Evolutionary conservation across 2,888 invertebrate genomes (phyloP), one percentile per base, ranked within the genome.

Genomic region (Temnothorax rugatulus): DNA sequence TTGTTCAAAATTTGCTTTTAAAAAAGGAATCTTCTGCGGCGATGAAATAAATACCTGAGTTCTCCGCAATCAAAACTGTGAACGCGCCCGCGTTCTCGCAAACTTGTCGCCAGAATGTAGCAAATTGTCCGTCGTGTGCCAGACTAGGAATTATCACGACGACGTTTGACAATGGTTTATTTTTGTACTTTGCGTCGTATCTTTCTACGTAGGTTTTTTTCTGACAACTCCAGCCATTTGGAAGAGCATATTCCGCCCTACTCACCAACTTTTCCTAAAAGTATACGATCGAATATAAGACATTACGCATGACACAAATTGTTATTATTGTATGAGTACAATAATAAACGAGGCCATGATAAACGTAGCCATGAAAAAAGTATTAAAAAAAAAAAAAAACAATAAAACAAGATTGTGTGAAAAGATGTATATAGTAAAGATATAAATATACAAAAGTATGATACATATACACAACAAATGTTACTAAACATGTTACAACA

Each of bases 31-130:
- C 25, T 57, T 7, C 34, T 34, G 34, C 7, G 3, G 7, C 3
- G 8, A 52, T 25, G 13, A 66, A 76, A 52, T 52, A 0, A 66
- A 68, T 88, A 94, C 94, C 92, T 87, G 91, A 86, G 79, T 91
- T 87, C 2, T 94, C 91, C 4, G 92, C 89, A 18, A 92, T 71
- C 71, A 92, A 81, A 63, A 94, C 93, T 73, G 84, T 87, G 34
- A 34, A 34, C 50, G 93, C 94, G 0, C 96, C 96, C 3, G 96
- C 96, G 5, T 96, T 94, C 13, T 95, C 95, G 91, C 96, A 96
- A 1, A 96, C 95, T n/a, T 96, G 94, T 34, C 95, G 95, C 97
- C 97, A 97, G 94, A 96, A 96, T 63, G 96, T 95, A 5, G 95
- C 95, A 91, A 96, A 96, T 1, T 95, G 95, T 86, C 95, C 95